Evolutionary conservation across 2,113 vertebrate species (phyloP).

Genomic region (Dermatemys mawii): DNA sequence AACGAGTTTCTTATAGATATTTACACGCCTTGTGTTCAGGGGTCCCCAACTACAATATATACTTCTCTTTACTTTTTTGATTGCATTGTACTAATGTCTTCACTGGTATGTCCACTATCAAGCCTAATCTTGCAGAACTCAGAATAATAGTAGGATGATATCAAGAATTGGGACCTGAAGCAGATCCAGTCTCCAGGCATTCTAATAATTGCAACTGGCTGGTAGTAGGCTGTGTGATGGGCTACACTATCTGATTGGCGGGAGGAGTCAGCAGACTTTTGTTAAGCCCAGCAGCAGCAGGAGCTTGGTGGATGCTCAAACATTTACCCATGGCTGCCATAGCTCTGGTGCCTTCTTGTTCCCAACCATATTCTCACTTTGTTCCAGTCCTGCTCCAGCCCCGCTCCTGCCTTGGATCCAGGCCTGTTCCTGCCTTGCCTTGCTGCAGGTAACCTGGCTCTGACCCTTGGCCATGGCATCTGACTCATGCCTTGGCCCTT

Average conservation of each 20-base stretch:
- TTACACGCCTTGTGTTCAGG: not conserved
- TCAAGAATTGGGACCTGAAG: not conserved
- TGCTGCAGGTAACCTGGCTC: not conserved
- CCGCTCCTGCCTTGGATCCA: not conserved
- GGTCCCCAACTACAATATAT: not conserved
- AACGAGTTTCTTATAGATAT: not conserved
- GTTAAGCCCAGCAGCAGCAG: not conserved
- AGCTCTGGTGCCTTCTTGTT: not conserved
- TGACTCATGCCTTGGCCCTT: not conserved
- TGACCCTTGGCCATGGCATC: not conserved
- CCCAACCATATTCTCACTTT: not conserved
- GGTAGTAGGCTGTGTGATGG: not conserved
- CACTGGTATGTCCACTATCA: not conserved
- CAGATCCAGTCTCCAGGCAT: not conserved
- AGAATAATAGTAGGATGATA: not conserved
- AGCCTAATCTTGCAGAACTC: not conserved
- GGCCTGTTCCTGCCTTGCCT: not conserved
- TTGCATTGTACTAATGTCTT: slow-evolving; percentile 11
- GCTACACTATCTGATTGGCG: not conserved
- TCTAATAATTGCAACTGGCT: not conserved
- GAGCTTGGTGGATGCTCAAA: not conserved
- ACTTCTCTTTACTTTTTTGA: not conserved
- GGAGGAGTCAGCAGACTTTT: not conserved
- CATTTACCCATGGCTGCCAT: not conserved
- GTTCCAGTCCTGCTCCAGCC: too few relatives aligned